Evolutionary conservation across 23 tunicate genomes (phyloP).

Genomic region (Styela clava): DNA sequence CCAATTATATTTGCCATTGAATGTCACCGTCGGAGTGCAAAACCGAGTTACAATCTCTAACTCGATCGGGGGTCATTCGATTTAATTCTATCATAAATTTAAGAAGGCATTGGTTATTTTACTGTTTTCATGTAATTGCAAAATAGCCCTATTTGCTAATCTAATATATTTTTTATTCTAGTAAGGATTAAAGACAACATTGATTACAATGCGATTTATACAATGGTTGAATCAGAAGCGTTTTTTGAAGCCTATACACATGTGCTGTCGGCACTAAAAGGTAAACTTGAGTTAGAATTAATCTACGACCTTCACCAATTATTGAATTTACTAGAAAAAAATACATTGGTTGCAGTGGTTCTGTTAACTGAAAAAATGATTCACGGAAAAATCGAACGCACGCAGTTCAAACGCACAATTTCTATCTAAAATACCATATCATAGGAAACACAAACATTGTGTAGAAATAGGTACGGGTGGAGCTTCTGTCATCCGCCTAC

Average conservation of each 20-base stretch:
- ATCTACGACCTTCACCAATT: neutral
- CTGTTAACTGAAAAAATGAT: neutral
- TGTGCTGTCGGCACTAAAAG: neutral
- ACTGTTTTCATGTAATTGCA: too few species aligned
- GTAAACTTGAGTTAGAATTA: too few species aligned
- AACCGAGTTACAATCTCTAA: neutral
- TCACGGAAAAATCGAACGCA: too few species aligned
- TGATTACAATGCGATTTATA: conserved; percentile 28
- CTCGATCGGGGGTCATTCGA: too few species aligned
- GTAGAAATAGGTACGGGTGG: neutral
- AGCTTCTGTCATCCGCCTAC: neutral
- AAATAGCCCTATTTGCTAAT: too few species aligned
- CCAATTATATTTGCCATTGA: too few species aligned
- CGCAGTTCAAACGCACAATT: too few species aligned
- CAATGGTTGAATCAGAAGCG: conserved; percentile 2
- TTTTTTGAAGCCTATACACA: neutral
- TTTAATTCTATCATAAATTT: too few species aligned
- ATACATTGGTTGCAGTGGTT: neutral
- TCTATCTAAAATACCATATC: too few species aligned
- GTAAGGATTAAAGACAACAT: neutral
- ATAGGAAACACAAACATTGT: neutral
- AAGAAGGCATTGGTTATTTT: too few species aligned
- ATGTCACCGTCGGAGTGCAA: neutral
- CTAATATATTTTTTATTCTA: too few species aligned
- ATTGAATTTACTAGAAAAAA: neutral